A percentile compares a stretch with the other conserved stretches of the same genome.
These are phyloP conservation scores for Cariama cristata DNA, from an alignment of 2,113 vertebrate genomes.

Conservation along the genomic window DNA sequence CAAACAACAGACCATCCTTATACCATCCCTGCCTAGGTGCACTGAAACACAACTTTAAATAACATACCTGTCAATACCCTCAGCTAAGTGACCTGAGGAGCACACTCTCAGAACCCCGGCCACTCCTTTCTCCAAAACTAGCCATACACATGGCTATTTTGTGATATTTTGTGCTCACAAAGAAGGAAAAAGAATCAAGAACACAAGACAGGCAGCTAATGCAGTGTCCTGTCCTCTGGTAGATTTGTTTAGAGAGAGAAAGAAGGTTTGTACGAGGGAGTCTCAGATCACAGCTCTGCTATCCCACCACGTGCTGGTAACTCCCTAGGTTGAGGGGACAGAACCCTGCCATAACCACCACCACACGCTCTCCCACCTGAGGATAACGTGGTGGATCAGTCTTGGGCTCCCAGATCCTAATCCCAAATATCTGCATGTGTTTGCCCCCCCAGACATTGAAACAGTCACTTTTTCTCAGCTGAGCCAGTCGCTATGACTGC, in stretches of 20 bases:
- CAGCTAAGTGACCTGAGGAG: not conserved
- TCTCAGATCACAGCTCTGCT: not conserved
- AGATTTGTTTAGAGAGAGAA: not conserved
- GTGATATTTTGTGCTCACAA: not conserved
- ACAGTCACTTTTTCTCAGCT: not conserved
- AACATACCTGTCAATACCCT: not conserved
- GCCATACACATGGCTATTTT: not conserved
- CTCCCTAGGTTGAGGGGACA: not conserved
- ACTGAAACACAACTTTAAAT: not conserved
- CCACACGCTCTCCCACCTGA: not conserved
- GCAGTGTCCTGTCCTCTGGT: not conserved
- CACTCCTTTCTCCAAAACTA: not conserved
- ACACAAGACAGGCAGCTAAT: not conserved
- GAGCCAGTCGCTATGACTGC: not conserved
- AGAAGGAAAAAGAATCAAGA: not conserved
- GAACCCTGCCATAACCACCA: not conserved
- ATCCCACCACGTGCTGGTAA: not conserved
- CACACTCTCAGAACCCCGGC: not conserved
- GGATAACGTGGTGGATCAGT: not conserved
- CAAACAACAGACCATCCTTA: not conserved
- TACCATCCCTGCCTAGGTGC: not conserved
- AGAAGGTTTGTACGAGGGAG: not conserved
- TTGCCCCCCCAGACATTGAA: not conserved
- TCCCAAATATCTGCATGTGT: not conserved
- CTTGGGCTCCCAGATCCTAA: not conserved